These are phyloP conservation scores for Acipenser transmontanus DNA, from an alignment of 2,797 vertebrate species.

Conservation along the genomic window DNA sequence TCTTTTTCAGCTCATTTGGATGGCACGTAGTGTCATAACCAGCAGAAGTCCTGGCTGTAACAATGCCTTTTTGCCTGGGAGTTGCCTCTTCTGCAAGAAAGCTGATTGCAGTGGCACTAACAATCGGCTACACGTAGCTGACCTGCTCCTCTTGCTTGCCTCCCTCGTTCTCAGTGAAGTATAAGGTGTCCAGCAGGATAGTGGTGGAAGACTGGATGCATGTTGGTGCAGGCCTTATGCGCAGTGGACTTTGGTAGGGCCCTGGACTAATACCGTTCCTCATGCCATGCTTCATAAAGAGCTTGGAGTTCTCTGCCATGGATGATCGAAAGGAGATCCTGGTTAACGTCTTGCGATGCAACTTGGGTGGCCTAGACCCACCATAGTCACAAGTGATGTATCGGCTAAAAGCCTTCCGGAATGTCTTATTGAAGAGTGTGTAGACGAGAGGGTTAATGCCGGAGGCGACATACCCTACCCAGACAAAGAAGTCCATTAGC, in stretches of 20 bases:
- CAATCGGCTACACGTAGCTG: constrained; percentile 67
- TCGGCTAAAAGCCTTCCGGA: constrained; percentile 68
- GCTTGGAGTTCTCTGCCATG: constrained; percentile 80
- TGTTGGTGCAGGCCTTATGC: constrained; percentile 51
- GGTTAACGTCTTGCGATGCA: constrained; percentile 56
- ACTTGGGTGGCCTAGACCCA: constrained; percentile 40
- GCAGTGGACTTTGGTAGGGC: constrained; percentile 75
- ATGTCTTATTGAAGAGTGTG: constrained; percentile 79
- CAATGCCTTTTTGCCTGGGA: too few relatives aligned
- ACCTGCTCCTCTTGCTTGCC: constrained; percentile 76
- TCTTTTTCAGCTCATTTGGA: too few relatives aligned
- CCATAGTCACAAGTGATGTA: constrained; percentile 69
- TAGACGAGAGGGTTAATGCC: constrained; percentile 77
- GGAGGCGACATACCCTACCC: constrained; percentile 76
- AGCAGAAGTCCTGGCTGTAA: too few relatives aligned
- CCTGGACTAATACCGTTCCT: constrained; percentile 78
- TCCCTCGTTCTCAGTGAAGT: constrained; percentile 74
- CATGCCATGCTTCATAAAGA: constrained; percentile 81
- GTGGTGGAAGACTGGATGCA: constrained; percentile 56
- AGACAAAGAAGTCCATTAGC: constrained; percentile 73
- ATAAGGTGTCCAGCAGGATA: constrained; percentile 69
- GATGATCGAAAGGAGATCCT: constrained; percentile 74
- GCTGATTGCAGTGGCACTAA: too few relatives aligned
- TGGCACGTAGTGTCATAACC: too few relatives aligned
- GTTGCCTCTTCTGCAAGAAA: too few relatives aligned